A percentile compares a stretch with the other conserved stretches of the same genome.
These are phyloP conservation scores for Odontothrips loti DNA, from an alignment of 2,888 invertebrate genomes.

Conservation along the genomic window DNA sequence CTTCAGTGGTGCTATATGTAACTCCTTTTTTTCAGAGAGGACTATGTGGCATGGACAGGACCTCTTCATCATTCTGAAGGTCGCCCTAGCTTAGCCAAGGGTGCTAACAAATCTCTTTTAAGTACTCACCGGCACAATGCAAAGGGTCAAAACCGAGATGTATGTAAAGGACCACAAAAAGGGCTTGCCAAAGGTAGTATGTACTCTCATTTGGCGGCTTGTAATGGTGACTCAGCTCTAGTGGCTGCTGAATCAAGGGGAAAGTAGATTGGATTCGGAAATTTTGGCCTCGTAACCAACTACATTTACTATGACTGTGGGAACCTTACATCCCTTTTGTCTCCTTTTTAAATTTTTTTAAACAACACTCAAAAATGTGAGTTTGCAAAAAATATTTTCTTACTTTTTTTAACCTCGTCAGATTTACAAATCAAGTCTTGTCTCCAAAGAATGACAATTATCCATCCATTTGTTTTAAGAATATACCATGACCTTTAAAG, in stretches of 20 bases:
- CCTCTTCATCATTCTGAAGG: constrained; percentile 61
- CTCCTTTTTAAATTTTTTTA: too few species aligned
- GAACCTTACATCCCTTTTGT: not conserved
- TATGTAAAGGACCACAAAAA: constrained; percentile 66
- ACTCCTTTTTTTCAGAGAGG: constrained; percentile 55
- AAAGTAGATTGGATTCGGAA: not conserved
- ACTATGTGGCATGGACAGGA: constrained; percentile 80
- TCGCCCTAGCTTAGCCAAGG: constrained; percentile 50
- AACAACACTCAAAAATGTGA: not conserved
- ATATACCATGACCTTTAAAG: too few species aligned
- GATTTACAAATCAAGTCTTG: too few species aligned
- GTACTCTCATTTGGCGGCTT: constrained; percentile 50
- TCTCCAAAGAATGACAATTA: not conserved
- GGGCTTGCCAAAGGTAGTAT: constrained; percentile 75
- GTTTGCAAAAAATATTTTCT: not conserved
- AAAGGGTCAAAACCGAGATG: constrained; percentile 61
- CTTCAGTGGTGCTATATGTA: not conserved
- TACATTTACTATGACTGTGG: not conserved
- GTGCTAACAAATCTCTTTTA: constrained; percentile 53
- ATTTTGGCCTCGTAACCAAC: not conserved
- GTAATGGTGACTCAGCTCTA: not conserved
- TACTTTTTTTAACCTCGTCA: not conserved
- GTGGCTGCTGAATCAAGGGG: not conserved
- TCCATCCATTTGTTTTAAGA: not conserved
- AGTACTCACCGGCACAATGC: constrained; percentile 48